Evolutionary conservation across 2,888 invertebrate species (phyloP), one percentile per base, ranked within the genome.

Genomic region (Eupithecia subfuscata): DNA sequence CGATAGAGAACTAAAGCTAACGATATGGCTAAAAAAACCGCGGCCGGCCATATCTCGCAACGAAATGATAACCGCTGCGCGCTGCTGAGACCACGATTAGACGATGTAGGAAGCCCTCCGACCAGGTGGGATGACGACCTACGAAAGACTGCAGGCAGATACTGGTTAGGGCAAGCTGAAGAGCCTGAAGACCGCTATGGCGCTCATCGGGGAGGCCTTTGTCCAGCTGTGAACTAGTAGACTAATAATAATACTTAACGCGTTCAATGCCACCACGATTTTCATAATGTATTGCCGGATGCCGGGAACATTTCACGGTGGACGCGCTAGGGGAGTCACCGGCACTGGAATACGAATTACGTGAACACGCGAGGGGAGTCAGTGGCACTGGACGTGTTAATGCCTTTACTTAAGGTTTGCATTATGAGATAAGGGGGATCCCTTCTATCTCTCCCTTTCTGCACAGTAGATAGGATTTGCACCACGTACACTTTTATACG

Each of bases 401-500:
- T 48, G 48, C 1, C 48, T 16, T 48, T 18, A 48, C 48, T 14
- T 45, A 16, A 45, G 45, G 18, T 48, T 48, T 6, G 18, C 48
- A n/a, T 56, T 56, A 22, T 22, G 8, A 11, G 56, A 11, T 56
- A n/a, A n/a, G n/a, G n/a, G n/a, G n/a, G n/a, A 56, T 56, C 30
- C 30, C 30, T 30, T 30, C 30, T 30, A 22, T 56, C 56, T n/a
- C 56, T 56, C 22, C 22, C 40, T 40, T 25, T 25, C 60, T 56
- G 11, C 56, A 56, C 18, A 22, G 22, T 25, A 25, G 60, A 56
- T 25, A 56, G 56, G 22, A 60, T 60, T 60, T 60, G 60, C 12
- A 60, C 60, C 60, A 60, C 14, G 25, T 14, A 60, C 60, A 14
- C 4, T 43, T 48, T 68, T 52, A 60, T 71, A 64, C 69, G 45